These are phyloP conservation scores for Chaetodon auriga DNA, from an alignment of 2,113 vertebrate species.

Conservation along the genomic window DNA sequence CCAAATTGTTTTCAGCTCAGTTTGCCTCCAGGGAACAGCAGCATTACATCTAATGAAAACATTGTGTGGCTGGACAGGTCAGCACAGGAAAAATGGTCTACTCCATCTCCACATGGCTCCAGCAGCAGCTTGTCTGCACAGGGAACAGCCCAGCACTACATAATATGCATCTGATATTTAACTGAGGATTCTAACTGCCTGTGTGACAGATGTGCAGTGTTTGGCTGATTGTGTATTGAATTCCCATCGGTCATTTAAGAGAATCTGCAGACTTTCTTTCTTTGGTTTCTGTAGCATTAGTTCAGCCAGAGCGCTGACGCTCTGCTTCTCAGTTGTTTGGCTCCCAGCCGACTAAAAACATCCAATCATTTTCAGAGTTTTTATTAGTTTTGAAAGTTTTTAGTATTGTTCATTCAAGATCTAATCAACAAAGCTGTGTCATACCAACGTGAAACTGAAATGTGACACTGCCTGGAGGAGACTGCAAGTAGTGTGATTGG, in stretches of 20 bases:
- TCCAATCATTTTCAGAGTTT: no score
- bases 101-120: background rate
- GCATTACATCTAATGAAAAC: constrained; percentile 4
- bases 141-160: background rate
- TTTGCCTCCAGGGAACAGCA: background rate
- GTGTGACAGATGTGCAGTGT: background rate
- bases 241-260: background rate
- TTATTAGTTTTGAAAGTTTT: no score
- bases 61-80: background rate
- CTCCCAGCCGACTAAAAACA: no score
- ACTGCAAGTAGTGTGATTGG: no score
- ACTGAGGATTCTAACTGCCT: background rate
- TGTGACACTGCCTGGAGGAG: no score
- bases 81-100: background rate
- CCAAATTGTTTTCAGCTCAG: constrained; percentile 13
- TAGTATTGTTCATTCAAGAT: no score
- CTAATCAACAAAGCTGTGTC: no score
- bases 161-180: background rate
- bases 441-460: no score
- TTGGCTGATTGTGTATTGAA: background rate
- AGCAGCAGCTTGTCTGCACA: background rate
- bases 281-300: background rate
- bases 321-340: no score
- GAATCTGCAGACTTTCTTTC: background rate
- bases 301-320: background rate